phyloP scores from a whole-genome alignment of 2,113 vertebrate genomes.

The Rhinopomastus cyanomelas region DNA sequence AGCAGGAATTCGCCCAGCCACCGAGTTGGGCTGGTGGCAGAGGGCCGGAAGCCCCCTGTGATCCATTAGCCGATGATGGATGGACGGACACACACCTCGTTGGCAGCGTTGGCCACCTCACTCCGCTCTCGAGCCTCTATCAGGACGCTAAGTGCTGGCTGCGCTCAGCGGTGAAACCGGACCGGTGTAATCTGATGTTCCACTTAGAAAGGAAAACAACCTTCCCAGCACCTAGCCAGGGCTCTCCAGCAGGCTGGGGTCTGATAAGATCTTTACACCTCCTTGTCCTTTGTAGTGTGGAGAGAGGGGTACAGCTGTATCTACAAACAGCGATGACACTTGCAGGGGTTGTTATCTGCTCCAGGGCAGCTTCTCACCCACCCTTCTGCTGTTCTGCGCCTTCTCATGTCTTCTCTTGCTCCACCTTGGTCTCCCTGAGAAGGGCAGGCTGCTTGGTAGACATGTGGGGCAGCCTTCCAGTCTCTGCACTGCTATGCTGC shows the following conservation, averaged over 20 bases:
- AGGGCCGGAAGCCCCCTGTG: conserved; percentile 62
- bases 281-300: conserved; percentile 69
- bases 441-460: neutral
- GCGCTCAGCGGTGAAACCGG: conserved; percentile 89
- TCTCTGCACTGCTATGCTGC: neutral
- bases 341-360: conserved; percentile 63
- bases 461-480: neutral
- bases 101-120: conserved; percentile 74
- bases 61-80: conserved; percentile 90
- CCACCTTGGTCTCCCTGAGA: neutral
- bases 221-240: conserved; percentile 58
- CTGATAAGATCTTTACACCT: conserved; percentile 80
- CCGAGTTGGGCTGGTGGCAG: conserved; percentile 47
- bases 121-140: conserved; percentile 83
- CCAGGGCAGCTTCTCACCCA: neutral
- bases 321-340: conserved; percentile 51
- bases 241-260: conserved; percentile 55
- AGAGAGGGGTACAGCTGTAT: conserved; percentile 57
- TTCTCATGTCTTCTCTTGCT: neutral
- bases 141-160: conserved; percentile 88
- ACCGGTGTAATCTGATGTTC: conserved; percentile 90
- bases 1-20: conserved; percentile 2
- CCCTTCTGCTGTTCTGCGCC: neutral
- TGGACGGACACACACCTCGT: conserved; percentile 73
- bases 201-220: conserved; percentile 85